phyloP scores from a whole-genome alignment of 1,140 invertebrate species.

The Sipha flava region DNA sequence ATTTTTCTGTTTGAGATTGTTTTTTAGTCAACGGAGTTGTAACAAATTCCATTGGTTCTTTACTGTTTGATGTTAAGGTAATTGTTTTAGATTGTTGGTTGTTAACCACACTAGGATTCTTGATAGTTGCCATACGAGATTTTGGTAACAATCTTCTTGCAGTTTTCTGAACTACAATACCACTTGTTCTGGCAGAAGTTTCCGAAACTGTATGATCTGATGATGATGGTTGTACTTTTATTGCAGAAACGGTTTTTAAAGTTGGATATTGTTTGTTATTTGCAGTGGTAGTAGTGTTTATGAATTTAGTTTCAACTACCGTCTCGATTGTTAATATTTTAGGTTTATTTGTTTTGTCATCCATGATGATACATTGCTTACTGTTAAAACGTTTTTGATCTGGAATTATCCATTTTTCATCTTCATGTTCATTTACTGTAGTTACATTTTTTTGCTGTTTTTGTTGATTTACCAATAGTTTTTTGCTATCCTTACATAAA shows the following conservation, averaged over 20 bases:
- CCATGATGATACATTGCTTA: background rate
- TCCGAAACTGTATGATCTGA: too few species aligned
- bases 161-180: background rate
- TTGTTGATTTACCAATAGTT: too few species aligned
- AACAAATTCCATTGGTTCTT: background rate
- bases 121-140: too few species aligned
- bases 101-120: too few species aligned
- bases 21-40: background rate
- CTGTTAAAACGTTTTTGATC: background rate
- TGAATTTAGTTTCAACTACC: background rate
- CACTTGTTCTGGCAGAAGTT: background rate
- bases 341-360: background rate
- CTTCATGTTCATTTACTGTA: background rate
- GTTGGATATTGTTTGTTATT: background rate
- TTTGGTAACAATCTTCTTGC: too few species aligned
- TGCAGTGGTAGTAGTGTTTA: background rate
- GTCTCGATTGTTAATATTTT: background rate
- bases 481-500: too few species aligned
- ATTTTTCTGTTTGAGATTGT: too few species aligned
- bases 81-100: too few species aligned
- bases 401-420: background rate
- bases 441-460: background rate
- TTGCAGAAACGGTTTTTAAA: background rate
- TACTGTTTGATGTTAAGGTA: background rate
- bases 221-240: background rate